Percentiles rank a stretch among this genome's conserved stretches.
phyloP scores from a whole-genome alignment of 2,797 vertebrate species.

The Perodicticus potto region DNA sequence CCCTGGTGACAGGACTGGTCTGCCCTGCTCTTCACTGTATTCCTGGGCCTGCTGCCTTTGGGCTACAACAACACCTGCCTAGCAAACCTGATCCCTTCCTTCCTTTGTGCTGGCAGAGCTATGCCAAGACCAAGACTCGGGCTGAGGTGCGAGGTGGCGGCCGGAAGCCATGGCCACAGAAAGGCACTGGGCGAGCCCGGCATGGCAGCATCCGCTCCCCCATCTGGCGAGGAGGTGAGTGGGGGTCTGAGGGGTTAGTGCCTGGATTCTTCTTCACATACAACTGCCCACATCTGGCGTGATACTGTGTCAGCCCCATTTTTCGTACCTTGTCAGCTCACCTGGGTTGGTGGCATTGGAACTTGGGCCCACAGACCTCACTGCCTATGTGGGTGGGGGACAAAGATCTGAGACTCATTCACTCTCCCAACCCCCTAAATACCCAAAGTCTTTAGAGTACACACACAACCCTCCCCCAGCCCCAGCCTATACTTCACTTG shows the following conservation, averaged over 20 bases:
- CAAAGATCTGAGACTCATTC: neutral
- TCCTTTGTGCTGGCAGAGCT: constrained; percentile 87
- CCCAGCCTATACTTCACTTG: neutral
- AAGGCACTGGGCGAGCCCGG: constrained; percentile 91
- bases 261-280: neutral
- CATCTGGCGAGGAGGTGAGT: constrained; percentile 93
- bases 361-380: neutral
- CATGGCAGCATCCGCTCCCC: constrained; percentile 94
- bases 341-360: neutral
- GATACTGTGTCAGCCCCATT: neutral
- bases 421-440: neutral
- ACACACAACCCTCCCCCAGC: neutral
- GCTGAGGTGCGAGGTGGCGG: constrained; percentile 94
- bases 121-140: constrained; percentile 92
- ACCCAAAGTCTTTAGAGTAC: neutral
- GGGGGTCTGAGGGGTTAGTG: neutral
- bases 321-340: too few species aligned
- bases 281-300: neutral
- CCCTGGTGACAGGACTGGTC: fast-evolving
- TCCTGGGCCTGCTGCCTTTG: neutral
- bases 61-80: neutral
- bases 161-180: constrained; percentile 93
- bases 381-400: neutral
- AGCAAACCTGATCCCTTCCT: neutral
- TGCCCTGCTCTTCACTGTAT: neutral